phyloP scores from a whole-genome alignment of 2,888 invertebrate genomes.

The Athripsodes cinereus region DNA sequence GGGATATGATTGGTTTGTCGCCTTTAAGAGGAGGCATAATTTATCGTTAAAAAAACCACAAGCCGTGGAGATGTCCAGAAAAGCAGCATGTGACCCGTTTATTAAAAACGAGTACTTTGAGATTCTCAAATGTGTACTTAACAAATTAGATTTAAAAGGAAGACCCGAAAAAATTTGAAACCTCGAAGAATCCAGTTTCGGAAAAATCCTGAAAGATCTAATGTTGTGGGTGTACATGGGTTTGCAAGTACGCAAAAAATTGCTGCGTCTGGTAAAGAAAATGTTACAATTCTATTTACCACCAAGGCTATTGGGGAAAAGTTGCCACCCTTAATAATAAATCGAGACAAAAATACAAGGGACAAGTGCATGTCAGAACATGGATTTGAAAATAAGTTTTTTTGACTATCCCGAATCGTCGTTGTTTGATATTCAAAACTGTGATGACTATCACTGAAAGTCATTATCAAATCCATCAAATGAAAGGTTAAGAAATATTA shows the following conservation, averaged over 20 bases:
- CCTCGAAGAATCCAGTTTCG: neutral
- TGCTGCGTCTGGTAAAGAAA: constrained; percentile 5
- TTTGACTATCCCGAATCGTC: too few species aligned
- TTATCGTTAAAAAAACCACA: neutral
- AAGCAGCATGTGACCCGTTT: constrained; percentile 3
- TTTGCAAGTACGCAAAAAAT: constrained; percentile 2
- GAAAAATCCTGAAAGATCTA: constrained; percentile 2
- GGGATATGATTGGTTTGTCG: neutral
- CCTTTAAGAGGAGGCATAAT: constrained; percentile 1
- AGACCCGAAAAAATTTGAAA: neutral
- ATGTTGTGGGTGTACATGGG: neutral
- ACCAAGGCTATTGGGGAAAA: neutral
- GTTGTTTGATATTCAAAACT: too few species aligned
- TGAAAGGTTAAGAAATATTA: too few species aligned
- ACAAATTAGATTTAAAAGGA: neutral
- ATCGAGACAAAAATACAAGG: neutral
- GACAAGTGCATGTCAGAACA: neutral
- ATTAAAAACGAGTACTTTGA: neutral
- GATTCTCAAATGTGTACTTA: neutral
- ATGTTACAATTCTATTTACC: constrained; percentile 1
- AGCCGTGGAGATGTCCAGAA: constrained; percentile 3
- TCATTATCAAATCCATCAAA: too few species aligned
- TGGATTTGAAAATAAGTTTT: neutral
- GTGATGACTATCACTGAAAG: too few species aligned
- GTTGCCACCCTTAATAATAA: neutral